Percentiles rank a stretch among this genome's conserved stretches.
These are phyloP conservation scores for Chrysemys picta DNA, from an alignment of 2,113 vertebrate species.

Conservation along the genomic window DNA sequence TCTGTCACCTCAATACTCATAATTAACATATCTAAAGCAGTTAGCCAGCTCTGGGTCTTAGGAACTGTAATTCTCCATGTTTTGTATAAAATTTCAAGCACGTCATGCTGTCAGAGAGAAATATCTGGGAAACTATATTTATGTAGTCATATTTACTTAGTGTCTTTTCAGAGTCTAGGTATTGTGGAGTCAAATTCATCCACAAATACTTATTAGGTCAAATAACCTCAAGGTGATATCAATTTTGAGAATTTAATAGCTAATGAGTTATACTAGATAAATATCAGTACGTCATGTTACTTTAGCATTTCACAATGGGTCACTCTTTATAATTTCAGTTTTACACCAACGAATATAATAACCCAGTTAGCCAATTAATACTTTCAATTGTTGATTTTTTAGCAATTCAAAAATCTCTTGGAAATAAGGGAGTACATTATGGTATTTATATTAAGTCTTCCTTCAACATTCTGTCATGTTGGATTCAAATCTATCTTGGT, in stretches of 20 bases:
- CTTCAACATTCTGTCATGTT: slow-evolving; percentile 51
- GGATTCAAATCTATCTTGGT: slow-evolving; percentile 51
- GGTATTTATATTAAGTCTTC: slow-evolving; percentile 14
- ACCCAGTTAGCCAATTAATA: not conserved
- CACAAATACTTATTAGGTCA: not conserved
- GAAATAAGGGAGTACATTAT: not conserved
- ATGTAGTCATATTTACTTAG: not conserved
- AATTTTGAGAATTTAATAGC: not conserved
- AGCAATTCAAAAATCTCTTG: not conserved
- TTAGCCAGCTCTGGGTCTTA: not conserved
- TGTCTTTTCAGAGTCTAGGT: not conserved
- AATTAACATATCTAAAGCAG: not conserved
- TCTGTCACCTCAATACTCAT: not conserved
- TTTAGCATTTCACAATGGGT: not conserved
- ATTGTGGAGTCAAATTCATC: not conserved
- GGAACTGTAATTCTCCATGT: not conserved
- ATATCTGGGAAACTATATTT: not conserved
- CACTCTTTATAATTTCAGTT: not conserved
- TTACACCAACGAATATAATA: not conserved
- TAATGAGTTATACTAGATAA: not conserved
- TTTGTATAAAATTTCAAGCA: not conserved
- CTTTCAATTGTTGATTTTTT: slow-evolving; percentile 5
- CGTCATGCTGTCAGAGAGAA: not conserved
- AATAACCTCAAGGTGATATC: not conserved
- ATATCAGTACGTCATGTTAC: not conserved